Conservation (phyloP, 2,797 vertebrate species). For the Gorsachius magnificus region DNA sequence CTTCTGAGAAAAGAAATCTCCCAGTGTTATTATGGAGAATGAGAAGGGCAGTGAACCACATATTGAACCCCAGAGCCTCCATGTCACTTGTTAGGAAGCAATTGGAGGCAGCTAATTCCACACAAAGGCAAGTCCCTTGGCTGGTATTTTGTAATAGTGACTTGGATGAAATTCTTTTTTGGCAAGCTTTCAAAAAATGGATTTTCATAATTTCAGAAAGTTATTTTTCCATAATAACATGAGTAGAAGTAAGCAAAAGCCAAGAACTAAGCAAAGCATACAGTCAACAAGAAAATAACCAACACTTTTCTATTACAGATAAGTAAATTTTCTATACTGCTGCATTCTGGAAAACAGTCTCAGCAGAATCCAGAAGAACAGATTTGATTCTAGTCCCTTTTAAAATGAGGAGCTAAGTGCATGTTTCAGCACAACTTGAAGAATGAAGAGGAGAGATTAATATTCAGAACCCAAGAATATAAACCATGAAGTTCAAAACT, state of each 20-base stretch:
- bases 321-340: neutral
- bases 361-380: neutral
- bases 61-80: neutral
- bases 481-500: neutral
- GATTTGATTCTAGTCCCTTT: neutral
- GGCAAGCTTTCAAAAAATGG: neutral
- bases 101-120: neutral
- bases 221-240: neutral
- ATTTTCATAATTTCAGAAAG: neutral
- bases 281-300: neutral
- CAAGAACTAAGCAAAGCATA: neutral
- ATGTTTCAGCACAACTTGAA: neutral
- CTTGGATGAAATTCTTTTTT: neutral
- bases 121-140: neutral
- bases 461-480: neutral
- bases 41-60: neutral
- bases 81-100: neutral
- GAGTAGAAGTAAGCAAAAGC: neutral
- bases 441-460: neutral
- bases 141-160: neutral
- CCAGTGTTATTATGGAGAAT: neutral
- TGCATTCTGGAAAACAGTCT: neutral
- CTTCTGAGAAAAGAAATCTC: conserved; percentile 25
- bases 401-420: neutral
- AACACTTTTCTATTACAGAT: neutral